Evolutionary conservation across 2,888 invertebrate species (phyloP).

Genomic region (Netelia fuscicornis): DNA sequence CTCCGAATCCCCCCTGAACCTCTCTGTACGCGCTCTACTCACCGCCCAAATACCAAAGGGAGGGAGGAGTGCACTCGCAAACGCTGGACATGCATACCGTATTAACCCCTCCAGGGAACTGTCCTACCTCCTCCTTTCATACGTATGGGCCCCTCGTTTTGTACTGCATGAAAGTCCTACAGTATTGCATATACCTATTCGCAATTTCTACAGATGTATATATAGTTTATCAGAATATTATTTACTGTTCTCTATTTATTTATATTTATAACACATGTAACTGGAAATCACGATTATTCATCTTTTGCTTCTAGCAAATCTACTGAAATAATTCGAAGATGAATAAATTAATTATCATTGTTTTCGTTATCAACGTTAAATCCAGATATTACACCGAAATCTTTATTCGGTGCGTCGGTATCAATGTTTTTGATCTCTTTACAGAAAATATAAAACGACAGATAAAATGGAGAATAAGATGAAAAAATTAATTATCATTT

Average conservation of each 20-base stretch:
- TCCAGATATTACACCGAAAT: no score
- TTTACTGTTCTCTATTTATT: neutral
- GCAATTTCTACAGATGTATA: neutral
- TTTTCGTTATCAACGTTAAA: no score
- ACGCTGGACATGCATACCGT: conserved; percentile 82
- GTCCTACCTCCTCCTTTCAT: conserved; percentile 71
- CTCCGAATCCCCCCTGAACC: conserved; percentile 28
- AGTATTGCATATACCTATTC: neutral
- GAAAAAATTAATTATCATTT: no score
- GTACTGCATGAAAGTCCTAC: conserved; percentile 6
- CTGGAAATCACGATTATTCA: neutral
- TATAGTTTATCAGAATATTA: neutral
- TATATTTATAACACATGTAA: neutral
- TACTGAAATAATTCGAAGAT: no score
- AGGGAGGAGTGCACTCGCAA: conserved; percentile 40
- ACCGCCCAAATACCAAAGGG: conserved; percentile 33
- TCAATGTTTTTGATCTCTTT: no score
- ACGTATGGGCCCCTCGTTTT: conserved; percentile 57
- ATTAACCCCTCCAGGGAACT: conserved; percentile 82
- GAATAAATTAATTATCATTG: no score
- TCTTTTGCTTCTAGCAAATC: no score
- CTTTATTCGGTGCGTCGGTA: no score
- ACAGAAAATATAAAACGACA: no score
- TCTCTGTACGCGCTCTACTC: conserved; percentile 30
- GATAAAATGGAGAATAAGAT: no score